Base-by-base conservation (phyloP, 2,113 vertebrate genomes). In the Myxocyprinus asiaticus region DNA sequence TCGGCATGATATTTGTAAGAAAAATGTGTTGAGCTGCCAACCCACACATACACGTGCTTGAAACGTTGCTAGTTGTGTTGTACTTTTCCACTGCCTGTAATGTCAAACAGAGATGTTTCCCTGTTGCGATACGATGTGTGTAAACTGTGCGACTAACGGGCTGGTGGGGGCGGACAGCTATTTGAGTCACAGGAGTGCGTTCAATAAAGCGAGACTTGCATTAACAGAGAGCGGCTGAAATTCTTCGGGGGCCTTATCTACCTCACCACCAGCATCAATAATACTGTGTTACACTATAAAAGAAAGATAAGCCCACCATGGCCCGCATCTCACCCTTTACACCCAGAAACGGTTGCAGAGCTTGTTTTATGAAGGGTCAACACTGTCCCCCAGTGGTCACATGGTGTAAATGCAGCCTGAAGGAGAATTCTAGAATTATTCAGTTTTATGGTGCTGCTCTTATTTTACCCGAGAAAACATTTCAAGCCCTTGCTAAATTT, bases 301-400 rank as follows among this genome's bases (percentile, higher is more conserved):
- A 47, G 65, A 61, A 43, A 67, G 82, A 78, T 79, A 63, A 79
- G 61, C 47, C 12, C 64, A 47, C 69, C 9, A 51, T 4, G 44
- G 56, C 15, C 59, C 67, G 42, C 70, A 66, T 66, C 42, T 81
- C 58, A 51, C 22, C 7, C 62, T 62, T 66, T 47, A 71, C 42
- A 8, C 43, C 44, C 62, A 67, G 6, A 63, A 9, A 58, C 5
- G 43, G 43, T 14, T 10, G 11, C 17, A 33, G 6, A 15, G 17
- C 67, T 9, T 22, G 11, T 10, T 68, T 22, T 84, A 66, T 71
- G 61, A 77, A 87, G 87, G 87, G 78, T 84, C 83, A 90, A 92
- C 77, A 92, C 83, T 92, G 92, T 76, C 92, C 90, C 82, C 92
- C 85, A 85, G 90, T 88, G 92, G 86, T 5, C 48, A 8, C 15